A percentile compares a stretch with the other conserved stretches of the same genome.
These are phyloP conservation scores for Orthonyx spaldingii DNA, from an alignment of 2,113 vertebrate genomes.

Conservation along the genomic window DNA sequence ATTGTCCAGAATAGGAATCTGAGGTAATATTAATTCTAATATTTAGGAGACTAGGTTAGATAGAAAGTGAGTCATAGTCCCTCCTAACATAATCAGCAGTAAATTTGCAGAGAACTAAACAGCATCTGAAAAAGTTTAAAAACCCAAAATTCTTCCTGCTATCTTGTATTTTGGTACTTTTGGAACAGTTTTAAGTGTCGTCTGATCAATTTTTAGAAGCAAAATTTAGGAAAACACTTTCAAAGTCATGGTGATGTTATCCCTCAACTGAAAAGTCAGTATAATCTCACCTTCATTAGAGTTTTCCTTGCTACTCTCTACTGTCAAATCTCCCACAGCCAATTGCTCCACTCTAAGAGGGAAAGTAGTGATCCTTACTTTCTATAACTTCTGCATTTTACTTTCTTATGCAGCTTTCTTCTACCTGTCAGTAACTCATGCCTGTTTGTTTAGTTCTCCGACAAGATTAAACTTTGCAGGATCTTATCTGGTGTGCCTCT, in stretches of 20 bases:
- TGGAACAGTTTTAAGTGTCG: neutral
- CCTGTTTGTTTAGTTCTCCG: neutral
- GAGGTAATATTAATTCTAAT: neutral
- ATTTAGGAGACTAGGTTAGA: neutral
- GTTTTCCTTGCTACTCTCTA: neutral
- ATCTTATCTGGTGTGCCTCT: neutral
- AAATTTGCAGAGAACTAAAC: neutral
- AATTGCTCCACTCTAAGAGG: neutral
- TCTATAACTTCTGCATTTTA: neutral
- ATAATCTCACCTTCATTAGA: neutral
- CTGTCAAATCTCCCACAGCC: neutral
- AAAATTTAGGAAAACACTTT: neutral
- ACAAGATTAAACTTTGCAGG: neutral
- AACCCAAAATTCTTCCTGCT: neutral
- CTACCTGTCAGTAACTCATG: rapidly evolving
- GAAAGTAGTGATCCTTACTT: neutral
- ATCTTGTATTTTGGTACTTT: neutral
- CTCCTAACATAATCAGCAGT: neutral
- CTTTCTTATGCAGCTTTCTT: neutral
- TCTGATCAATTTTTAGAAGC: neutral
- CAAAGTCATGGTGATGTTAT: neutral
- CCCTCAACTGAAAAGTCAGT: neutral
- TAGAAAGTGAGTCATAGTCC: neutral
- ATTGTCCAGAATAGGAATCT: neutral
- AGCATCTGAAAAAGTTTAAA: neutral